These are phyloP conservation scores for Colletes latitarsis DNA, from an alignment of 1,140 invertebrate species.

Conservation along the genomic window DNA sequence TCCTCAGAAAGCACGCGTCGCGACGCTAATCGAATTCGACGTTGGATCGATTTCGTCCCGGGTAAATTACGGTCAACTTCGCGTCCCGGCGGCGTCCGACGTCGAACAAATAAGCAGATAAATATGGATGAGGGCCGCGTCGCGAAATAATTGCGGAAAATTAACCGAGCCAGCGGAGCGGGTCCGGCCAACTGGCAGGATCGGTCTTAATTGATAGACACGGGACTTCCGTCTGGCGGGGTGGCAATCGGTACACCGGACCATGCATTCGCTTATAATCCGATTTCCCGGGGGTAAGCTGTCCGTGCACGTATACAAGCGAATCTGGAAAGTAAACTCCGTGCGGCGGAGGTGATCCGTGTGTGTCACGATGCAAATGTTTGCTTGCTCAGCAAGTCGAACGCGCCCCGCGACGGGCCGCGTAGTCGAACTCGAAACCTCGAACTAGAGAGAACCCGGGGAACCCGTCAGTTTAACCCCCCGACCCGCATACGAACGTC, in stretches of 20 bases:
- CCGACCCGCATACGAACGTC: constrained; percentile 21
- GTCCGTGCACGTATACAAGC: constrained; percentile 66
- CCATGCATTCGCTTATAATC: constrained; percentile 65
- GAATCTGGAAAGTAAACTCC: constrained; percentile 72
- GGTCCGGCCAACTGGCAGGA: background rate
- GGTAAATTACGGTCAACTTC: constrained; percentile 3
- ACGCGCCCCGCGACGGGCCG: constrained; percentile 1
- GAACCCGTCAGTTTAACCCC: background rate
- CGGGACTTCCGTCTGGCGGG: constrained; percentile 35
- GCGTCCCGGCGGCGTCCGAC: background rate
- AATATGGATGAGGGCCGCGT: constrained; percentile 33
- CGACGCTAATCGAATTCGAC: too few species aligned
- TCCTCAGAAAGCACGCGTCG: too few species aligned
- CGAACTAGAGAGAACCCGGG: background rate
- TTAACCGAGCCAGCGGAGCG: constrained; percentile 9
- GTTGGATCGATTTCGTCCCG: background rate
- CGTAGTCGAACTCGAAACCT: constrained; percentile 2
- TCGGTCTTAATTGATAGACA: constrained; percentile 63
- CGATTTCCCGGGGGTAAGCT: constrained; percentile 71
- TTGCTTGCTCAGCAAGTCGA: constrained; percentile 66
- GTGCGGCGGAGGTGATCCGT: constrained; percentile 66
- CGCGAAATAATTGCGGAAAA: constrained; percentile 42
- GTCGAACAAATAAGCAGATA: constrained; percentile 25
- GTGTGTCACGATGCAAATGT: constrained; percentile 72
- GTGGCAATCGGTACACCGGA: constrained; percentile 47